phyloP scores from a whole-genome alignment of 2,797 vertebrate species.

The Columba guinea region DNA sequence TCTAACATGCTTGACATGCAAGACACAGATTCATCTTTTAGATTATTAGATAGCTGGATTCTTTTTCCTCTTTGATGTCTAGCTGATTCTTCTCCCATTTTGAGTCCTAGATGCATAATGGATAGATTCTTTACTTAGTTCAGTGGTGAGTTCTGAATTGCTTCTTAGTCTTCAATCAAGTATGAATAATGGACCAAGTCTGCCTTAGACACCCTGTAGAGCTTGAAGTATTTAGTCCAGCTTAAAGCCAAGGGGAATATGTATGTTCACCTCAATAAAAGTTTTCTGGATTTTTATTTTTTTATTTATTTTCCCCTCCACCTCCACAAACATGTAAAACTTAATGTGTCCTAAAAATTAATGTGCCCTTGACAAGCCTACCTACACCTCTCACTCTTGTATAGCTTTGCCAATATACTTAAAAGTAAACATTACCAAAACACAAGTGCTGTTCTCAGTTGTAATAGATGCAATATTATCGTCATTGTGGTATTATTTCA shows the following conservation, averaged over 20 bases:
- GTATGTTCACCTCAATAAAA: neutral
- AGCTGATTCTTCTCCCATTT: neutral
- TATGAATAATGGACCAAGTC: neutral
- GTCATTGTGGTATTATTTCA: neutral
- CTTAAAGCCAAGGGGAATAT: neutral
- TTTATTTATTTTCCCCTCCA: neutral
- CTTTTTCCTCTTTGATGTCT: neutral
- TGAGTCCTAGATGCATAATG: neutral
- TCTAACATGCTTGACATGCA: neutral
- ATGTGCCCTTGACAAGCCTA: neutral
- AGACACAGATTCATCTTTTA: neutral
- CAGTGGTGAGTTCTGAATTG: neutral
- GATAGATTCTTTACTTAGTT: neutral
- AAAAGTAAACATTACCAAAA: neutral
- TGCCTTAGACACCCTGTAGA: neutral
- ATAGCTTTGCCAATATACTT: neutral
- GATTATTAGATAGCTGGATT: neutral
- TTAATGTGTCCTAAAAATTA: neutral
- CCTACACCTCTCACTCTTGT: neutral
- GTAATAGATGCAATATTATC: neutral
- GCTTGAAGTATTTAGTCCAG: neutral
- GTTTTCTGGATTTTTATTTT: neutral
- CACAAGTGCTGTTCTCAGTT: neutral
- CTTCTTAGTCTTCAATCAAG: constrained; percentile 26
- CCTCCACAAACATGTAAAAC: neutral